Evolutionary conservation across 2,113 vertebrate species (phyloP).

Genomic region (Ictalurus punctatus): DNA sequence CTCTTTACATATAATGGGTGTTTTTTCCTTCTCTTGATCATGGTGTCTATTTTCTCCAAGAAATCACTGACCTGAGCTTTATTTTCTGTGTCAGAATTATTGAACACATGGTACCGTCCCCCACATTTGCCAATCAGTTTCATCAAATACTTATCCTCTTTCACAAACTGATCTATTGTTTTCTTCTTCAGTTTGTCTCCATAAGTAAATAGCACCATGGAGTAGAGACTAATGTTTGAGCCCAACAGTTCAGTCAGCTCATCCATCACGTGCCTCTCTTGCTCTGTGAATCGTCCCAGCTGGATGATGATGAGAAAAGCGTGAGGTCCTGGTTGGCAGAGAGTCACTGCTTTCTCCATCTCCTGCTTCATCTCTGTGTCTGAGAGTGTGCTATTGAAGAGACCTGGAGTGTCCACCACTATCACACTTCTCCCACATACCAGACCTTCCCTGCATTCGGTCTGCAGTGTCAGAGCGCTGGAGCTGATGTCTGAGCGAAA

Average conservation of each 20-base stretch:
- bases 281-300: slow-evolving; percentile 50
- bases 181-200: slow-evolving; percentile 43
- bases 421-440: slow-evolving; percentile 16
- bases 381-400: slow-evolving; percentile 15
- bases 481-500: slow-evolving; percentile 38
- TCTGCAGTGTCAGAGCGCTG: slow-evolving; percentile 12
- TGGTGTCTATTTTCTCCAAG: slow-evolving; percentile 26
- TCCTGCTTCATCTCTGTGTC: slow-evolving; percentile 21
- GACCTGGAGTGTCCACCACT: slow-evolving; percentile 51
- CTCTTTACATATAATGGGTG: slow-evolving; percentile 9
- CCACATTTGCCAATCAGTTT: slow-evolving; percentile 28
- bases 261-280: slow-evolving; percentile 38
- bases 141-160: slow-evolving; percentile 19
- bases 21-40: slow-evolving; percentile 7
- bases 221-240: slow-evolving; percentile 16
- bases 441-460: slow-evolving; percentile 5
- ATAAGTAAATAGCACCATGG: slow-evolving; percentile 52
- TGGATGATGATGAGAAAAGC: slow-evolving; percentile 50
- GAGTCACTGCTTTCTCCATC: slow-evolving; percentile 24
- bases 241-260: slow-evolving; percentile 33
- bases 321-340: slow-evolving; percentile 49
- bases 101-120: slow-evolving; percentile 28
- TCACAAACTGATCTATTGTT: slow-evolving; percentile 37
- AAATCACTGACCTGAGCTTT: slow-evolving; percentile 26
- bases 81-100: slow-evolving; percentile 28